phyloP scores from a whole-genome alignment of 2,888 invertebrate genomes.

The Alviniconcha strummeri region DNA sequence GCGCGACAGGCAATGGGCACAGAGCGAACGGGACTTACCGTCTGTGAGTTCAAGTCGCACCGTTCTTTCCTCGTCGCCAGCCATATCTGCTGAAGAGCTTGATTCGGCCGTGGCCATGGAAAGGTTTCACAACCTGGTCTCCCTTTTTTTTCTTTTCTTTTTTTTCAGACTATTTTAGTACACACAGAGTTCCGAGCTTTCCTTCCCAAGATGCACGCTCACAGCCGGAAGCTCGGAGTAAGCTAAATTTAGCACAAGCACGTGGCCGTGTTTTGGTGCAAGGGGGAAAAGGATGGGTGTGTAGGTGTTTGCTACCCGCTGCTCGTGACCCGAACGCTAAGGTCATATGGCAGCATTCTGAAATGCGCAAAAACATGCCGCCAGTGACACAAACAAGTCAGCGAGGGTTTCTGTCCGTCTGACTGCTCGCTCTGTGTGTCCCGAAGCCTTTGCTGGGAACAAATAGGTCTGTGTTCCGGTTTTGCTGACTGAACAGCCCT shows the following conservation, averaged over 20 bases:
- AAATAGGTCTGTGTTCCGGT: no score
- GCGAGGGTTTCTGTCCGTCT: no score
- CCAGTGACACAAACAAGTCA: no score
- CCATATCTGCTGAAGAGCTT: constrained; percentile 41
- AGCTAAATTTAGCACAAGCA: constrained; percentile 55
- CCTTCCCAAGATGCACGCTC: constrained; percentile 56
- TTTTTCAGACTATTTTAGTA: constrained; percentile 37
- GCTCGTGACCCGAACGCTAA: no score
- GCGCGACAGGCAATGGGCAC: not conserved
- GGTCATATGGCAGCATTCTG: no score
- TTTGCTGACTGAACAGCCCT: no score
- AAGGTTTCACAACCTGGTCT: constrained; percentile 41
- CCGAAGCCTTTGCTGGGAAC: no score
- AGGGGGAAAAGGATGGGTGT: no score
- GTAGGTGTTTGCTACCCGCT: no score
- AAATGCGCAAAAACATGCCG: no score
- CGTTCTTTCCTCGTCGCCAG: constrained; percentile 46
- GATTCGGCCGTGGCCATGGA: constrained; percentile 48
- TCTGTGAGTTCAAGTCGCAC: constrained; percentile 58
- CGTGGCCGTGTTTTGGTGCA: constrained; percentile 57
- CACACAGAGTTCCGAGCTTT: constrained; percentile 35
- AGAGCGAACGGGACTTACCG: constrained; percentile 45
- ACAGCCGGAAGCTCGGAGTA: constrained; percentile 49
- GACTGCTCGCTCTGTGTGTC: no score
- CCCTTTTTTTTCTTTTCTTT: constrained; percentile 20